Conservation (phyloP, 2,113 vertebrate genomes). For the Anguilla japonica region DNA sequence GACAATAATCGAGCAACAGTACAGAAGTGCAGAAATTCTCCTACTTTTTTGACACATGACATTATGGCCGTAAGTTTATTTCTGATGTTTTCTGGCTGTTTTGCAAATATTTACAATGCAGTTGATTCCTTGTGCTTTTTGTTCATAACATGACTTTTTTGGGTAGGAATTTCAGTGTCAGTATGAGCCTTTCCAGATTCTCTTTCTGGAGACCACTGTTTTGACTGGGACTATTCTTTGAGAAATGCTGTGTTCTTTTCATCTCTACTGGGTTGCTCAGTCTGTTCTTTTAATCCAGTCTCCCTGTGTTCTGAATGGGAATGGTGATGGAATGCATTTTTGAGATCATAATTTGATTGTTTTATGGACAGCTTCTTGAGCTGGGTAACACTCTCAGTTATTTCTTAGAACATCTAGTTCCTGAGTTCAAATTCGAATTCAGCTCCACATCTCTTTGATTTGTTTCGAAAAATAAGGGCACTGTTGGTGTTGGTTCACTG, state of each 20-base stretch:
- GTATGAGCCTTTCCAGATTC: background rate
- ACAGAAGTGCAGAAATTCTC: background rate
- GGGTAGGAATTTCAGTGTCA: background rate
- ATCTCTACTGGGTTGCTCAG: background rate
- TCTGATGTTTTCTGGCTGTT: background rate
- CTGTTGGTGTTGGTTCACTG: background rate
- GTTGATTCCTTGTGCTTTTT: background rate
- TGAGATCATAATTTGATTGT: too few relatives aligned
- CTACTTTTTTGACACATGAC: background rate
- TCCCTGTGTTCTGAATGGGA: too few relatives aligned
- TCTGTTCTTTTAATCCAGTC: background rate
- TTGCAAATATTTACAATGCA: background rate
- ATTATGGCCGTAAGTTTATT: background rate
- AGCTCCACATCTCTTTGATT: background rate
- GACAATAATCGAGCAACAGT: background rate
- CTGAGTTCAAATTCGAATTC: background rate
- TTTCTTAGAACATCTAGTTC: background rate
- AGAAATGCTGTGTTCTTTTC: too few relatives aligned
- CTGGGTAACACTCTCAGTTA: background rate
- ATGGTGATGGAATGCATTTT: too few relatives aligned
- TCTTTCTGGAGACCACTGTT: background rate
- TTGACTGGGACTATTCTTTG: too few relatives aligned
- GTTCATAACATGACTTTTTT: background rate
- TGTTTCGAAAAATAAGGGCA: background rate
- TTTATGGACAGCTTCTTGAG: too few relatives aligned